Conservation (phyloP, 2,888 invertebrate genomes). For the Arge pagana region DNA sequence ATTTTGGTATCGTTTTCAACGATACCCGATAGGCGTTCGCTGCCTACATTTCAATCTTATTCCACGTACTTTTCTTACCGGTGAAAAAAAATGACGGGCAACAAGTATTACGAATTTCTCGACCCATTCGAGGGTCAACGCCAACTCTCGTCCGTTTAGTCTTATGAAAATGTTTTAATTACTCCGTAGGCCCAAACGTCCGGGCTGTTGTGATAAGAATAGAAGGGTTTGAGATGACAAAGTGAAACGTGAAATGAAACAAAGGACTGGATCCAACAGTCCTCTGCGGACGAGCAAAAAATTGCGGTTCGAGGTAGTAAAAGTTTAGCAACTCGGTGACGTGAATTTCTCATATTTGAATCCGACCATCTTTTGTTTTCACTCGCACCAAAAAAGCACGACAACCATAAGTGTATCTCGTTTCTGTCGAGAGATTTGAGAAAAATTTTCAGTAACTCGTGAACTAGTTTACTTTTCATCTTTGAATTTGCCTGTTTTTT, state of each 20-base stretch:
- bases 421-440: too few relatives aligned
- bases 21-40: too few relatives aligned
- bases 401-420: too few relatives aligned
- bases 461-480: too few relatives aligned
- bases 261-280: conserved; percentile 30
- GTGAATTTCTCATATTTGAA: background rate
- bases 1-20: too few relatives aligned
- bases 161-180: conserved; percentile 46
- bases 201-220: conserved; percentile 28
- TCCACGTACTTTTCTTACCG: too few relatives aligned
- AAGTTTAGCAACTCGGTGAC: conserved; percentile 18
- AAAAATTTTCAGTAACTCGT: too few relatives aligned
- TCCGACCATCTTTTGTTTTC: background rate
- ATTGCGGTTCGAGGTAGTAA: conserved; percentile 25
- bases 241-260: conserved; percentile 33
- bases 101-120: conserved; percentile 26
- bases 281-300: conserved; percentile 33
- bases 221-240: conserved; percentile 26
- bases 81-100: conserved; percentile 3
- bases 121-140: conserved; percentile 25
- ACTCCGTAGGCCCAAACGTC: conserved; percentile 45
- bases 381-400: background rate
- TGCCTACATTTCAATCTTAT: too few relatives aligned
- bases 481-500: too few relatives aligned
- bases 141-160: conserved; percentile 21